Evolutionary conservation across 1,140 invertebrate genomes (phyloP).

Genomic region (Drosophila fuyamai): DNA sequence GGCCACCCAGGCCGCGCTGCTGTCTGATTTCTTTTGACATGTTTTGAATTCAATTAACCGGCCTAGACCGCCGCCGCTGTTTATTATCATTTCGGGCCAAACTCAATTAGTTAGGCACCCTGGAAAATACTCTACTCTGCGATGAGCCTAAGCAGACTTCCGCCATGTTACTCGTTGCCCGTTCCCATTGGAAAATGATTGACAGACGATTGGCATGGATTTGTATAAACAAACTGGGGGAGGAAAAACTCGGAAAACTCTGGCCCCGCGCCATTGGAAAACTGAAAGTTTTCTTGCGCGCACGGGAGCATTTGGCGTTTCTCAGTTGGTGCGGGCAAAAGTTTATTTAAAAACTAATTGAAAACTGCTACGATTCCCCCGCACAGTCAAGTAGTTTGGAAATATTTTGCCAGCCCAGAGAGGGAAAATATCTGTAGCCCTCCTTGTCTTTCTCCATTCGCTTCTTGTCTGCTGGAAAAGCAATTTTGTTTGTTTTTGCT

Average conservation of each 20-base stretch:
- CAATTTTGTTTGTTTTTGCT: constrained; percentile 72
- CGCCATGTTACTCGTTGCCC: constrained; percentile 54
- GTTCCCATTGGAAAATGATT: constrained; percentile 79
- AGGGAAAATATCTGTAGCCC: constrained; percentile 27
- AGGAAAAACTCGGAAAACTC: constrained; percentile 35
- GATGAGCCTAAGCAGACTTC: constrained; percentile 83
- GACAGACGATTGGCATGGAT: constrained; percentile 84
- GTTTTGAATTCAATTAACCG: constrained; percentile 80
- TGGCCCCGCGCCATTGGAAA: constrained; percentile 40
- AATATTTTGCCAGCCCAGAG: constrained; percentile 48
- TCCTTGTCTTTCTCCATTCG: constrained; percentile 34
- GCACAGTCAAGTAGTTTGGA: constrained; percentile 58
- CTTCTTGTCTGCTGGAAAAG: constrained; percentile 51
- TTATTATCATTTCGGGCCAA: constrained; percentile 76
- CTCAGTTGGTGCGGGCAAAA: constrained; percentile 43
- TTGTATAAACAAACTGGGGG: constrained; percentile 75
- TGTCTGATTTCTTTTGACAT: constrained; percentile 76
- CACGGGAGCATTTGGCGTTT: constrained; percentile 40
- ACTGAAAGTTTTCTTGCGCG: constrained; percentile 66
- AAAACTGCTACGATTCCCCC: constrained; percentile 63
- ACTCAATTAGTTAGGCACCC: constrained; percentile 70
- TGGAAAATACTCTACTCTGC: constrained; percentile 23
- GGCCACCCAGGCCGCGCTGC: constrained; percentile 63
- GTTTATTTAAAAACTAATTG: constrained; percentile 83
- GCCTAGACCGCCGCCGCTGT: constrained; percentile 52